A percentile compares a stretch with the other conserved stretches of the same genome.
These are phyloP conservation scores for Dicyema japonicum DNA, from an alignment of 1,140 invertebrate species.

Conservation along the genomic window DNA sequence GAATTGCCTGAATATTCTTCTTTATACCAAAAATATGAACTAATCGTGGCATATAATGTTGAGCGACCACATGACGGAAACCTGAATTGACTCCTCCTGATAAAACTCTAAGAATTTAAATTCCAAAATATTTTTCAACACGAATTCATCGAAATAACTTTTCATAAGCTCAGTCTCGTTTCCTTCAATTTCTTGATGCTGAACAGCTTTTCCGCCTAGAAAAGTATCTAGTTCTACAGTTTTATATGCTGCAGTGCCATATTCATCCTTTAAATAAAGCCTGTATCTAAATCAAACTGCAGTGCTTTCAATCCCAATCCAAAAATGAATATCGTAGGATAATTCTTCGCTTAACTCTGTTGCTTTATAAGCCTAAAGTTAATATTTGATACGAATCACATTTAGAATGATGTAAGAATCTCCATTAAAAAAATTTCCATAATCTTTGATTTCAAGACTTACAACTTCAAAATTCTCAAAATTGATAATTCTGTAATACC, in stretches of 20 bases:
- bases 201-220: slow-evolving; percentile 33
- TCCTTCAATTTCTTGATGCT: slow-evolving; percentile 45
- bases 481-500: neutral
- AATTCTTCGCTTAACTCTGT: neutral
- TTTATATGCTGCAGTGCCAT: slow-evolving; percentile 40
- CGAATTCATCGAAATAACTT: slow-evolving; percentile 53
- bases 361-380: slow-evolving; percentile 9
- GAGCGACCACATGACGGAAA: too few species aligned
- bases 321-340: slow-evolving; percentile 5
- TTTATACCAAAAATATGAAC: too few species aligned
- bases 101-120: too few species aligned
- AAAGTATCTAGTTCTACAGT: slow-evolving; percentile 48
- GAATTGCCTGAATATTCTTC: too few species aligned
- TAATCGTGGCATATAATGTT: too few species aligned
- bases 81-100: too few species aligned
- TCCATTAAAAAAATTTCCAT: slow-evolving; percentile 53
- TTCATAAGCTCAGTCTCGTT: slow-evolving; percentile 44
- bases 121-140: too few species aligned
- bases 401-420: slow-evolving; percentile 57
- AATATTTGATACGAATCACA: slow-evolving; percentile 23
- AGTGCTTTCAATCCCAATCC: slow-evolving; percentile 5
- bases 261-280: slow-evolving; percentile 26
- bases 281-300: slow-evolving; percentile 1
- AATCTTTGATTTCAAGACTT: slow-evolving; percentile 33
- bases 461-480: slow-evolving; percentile 43